Percentiles rank a stretch among this genome's conserved stretches.
These are phyloP conservation scores for Sternarchorhynchus goeldii DNA, from an alignment of 2,797 vertebrate genomes.

Conservation along the genomic window DNA sequence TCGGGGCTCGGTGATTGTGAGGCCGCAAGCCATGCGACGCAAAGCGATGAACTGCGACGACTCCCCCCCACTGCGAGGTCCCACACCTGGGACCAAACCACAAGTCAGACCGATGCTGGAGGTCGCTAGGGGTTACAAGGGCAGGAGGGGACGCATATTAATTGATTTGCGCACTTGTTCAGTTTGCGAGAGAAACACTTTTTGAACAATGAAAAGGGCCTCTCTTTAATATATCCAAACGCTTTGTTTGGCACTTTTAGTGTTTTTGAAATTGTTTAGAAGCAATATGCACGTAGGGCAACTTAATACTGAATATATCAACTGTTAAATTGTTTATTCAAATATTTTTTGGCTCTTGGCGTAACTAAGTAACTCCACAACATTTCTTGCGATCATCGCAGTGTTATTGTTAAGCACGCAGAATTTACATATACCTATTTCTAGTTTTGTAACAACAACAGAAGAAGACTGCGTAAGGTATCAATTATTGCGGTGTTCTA, in stretches of 20 bases:
- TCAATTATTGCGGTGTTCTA: not conserved
- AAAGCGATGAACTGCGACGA: conserved; percentile 59
- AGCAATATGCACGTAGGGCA: not conserved
- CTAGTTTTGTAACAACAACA: not conserved
- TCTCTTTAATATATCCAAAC: too few species aligned
- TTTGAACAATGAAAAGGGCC: conserved; percentile 30
- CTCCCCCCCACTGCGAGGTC: conserved; percentile 52
- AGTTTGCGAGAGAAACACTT: conserved; percentile 43
- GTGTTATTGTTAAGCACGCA: not conserved
- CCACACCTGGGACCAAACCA: conserved; percentile 61
- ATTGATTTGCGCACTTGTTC: conserved; percentile 59
- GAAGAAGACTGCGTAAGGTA: not conserved
- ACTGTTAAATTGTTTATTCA: not conserved
- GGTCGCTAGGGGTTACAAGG: conserved; percentile 63
- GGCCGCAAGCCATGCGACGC: conserved; percentile 64
- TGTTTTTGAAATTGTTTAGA: not conserved
- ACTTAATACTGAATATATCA: not conserved
- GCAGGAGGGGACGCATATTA: conserved; percentile 47
- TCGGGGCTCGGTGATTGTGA: conserved; percentile 74
- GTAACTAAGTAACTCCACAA: not conserved
- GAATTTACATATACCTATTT: not conserved
- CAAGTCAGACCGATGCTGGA: conserved; percentile 59
- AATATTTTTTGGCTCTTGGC: not conserved
- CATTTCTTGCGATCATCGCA: not conserved
- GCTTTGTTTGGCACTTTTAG: too few species aligned